Evolutionary conservation across 2,888 invertebrate genomes (phyloP).

Genomic region (Nymphalis urticae): DNA sequence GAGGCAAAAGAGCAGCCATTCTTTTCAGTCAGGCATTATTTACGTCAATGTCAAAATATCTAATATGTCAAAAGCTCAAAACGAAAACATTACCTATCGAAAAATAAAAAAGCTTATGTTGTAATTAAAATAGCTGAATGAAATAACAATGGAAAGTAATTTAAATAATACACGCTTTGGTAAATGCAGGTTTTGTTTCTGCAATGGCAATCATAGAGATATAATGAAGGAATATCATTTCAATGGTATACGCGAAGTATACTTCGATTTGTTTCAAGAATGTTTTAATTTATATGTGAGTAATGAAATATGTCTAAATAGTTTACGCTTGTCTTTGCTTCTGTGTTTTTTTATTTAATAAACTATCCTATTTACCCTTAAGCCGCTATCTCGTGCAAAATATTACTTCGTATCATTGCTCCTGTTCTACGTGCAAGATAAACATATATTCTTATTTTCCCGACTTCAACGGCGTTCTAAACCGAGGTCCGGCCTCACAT

Average conservation of each 20-base stretch:
- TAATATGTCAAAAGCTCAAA: constrained; percentile 3
- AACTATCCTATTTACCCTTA: too few relatives aligned
- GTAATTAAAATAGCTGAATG: not conserved
- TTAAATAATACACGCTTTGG: constrained; percentile 44
- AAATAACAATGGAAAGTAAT: constrained; percentile 23
- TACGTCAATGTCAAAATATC: not conserved
- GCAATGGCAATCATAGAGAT: constrained; percentile 57
- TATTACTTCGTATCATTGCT: not conserved
- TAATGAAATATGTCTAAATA: constrained; percentile 22
- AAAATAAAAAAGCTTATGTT: not conserved
- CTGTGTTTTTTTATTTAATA: too few relatives aligned
- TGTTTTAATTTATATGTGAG: constrained; percentile 67
- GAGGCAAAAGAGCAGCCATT: too few relatives aligned
- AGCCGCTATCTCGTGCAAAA: not conserved
- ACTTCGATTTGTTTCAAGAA: constrained; percentile 59
- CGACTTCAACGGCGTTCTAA: too few relatives aligned
- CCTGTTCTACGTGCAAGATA: too few relatives aligned
- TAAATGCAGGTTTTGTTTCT: constrained; percentile 62
- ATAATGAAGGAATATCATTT: constrained; percentile 55
- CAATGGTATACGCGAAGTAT: constrained; percentile 58
- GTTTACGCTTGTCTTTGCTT: too few relatives aligned
- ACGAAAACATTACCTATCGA: not conserved
- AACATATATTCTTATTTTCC: too few relatives aligned
- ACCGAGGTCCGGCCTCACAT: too few relatives aligned
- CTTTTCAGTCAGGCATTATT: not conserved